Conservation (phyloP, 2,113 vertebrate species). For the Lathamus discolor region DNA sequence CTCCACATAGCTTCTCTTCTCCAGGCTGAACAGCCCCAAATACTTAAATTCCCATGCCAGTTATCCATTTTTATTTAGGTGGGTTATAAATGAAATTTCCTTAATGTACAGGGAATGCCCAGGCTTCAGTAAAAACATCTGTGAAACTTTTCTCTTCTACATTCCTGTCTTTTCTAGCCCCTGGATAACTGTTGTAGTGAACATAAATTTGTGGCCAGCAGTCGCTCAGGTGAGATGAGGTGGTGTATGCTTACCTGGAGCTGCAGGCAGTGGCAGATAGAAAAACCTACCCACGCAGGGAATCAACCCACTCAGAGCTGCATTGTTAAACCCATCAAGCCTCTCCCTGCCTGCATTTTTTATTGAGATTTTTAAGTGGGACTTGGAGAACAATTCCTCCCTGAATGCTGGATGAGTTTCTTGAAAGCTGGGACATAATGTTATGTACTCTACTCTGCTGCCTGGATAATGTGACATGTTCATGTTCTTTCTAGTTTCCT, state of each 20-base stretch:
- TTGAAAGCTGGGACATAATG: constrained; percentile 56
- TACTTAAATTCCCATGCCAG: not conserved
- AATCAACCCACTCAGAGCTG: not conserved
- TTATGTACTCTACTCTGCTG: constrained; percentile 40
- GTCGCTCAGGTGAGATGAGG: not conserved
- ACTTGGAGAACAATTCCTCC: not conserved
- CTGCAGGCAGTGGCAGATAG: not conserved
- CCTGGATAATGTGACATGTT: constrained; percentile 52
- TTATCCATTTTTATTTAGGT: not conserved
- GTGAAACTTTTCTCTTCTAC: not conserved
- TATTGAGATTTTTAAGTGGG: not conserved
- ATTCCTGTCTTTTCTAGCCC: not conserved
- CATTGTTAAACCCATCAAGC: not conserved
- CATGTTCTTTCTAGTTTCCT: constrained; percentile 35
- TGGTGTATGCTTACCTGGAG: not conserved
- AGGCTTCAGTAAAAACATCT: not conserved
- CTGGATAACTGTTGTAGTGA: not conserved
- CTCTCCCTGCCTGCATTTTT: not conserved
- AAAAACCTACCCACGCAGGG: not conserved
- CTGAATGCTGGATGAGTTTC: constrained; percentile 39
- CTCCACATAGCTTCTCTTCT: not conserved
- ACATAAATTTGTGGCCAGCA: not conserved
- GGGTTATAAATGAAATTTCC: not conserved
- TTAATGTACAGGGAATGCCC: not conserved
- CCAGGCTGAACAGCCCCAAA: not conserved